Base-by-base conservation (phyloP, 1,140 invertebrate genomes). In the Tenebrio molitor region DNA sequence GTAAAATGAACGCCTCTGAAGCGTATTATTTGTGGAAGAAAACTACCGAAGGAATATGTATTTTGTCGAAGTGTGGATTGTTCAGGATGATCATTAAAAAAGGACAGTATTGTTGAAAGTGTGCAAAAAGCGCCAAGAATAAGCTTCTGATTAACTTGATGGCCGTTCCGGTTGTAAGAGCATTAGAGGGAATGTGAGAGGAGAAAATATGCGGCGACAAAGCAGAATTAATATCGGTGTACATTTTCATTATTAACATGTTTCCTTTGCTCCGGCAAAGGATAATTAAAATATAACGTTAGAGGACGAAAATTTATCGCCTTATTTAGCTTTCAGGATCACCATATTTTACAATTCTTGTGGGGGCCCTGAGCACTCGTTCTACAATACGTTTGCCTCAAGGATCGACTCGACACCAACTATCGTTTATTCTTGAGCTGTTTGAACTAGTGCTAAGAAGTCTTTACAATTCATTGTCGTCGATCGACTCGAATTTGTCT, bases 191-290 rank as follows among this genome's bases (percentile, higher is more conserved):
- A 33, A 39, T 39, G 7, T 12, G 36, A 39, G 4, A 39, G 12
- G 36, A 5, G 36, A 39, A 39, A 39, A 29, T 29, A 8, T 39
- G 12, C 12, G 36, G 2, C 6, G 10, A 33, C 29, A 33, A 33
- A 5, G 12, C 12, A 39, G 12, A 7, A 39, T 39, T 39, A 39
- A 39, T 39, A 12, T 12, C 5, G 5, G 36, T 39, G 3, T 39
- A 39, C 36, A 39, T 39, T 39, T 39, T 12, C 36, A 39, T 39
- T 39, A 39, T 39, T 39, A 39, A 7, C 36, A 5, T 39, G 36
- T 39, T 39, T 12, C 2, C 36, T 3, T 39, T 7, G 5, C 12
- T n/a, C 12, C 7, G 4, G 2, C 4, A 39, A 4, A 29, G 8
- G 25, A 8, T 39, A 39, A 39, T 39, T 39, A 39, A 39, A 39